Base-by-base conservation (phyloP, 2,113 vertebrate species). In the Vidua macroura region DNA sequence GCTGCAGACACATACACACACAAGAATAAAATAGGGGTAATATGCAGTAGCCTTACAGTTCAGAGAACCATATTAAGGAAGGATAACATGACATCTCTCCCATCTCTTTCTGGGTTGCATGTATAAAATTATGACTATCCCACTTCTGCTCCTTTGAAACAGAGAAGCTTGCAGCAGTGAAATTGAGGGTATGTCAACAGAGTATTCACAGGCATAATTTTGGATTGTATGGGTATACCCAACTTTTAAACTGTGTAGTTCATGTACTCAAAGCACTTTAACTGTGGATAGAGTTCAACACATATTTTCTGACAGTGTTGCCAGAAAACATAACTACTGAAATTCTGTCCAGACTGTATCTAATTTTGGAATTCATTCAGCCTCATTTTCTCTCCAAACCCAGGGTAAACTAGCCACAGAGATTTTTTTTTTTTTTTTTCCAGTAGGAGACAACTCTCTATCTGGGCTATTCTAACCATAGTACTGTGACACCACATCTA, bases 241-340 rank as follows among this genome's bases (percentile, higher is more conserved):
- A 83, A 31, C 41, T 88, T 91, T 35, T 15, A 69, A 88, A 90
- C 79, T 74, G 83, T n/a, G 37, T 62, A 59, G 44, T 56, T 89
- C 30, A 5, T 68, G 14, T 59, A 70, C 63, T 67, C 31, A 60
- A 82, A 92, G 62, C 53, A 76, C 25, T 79, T 60, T 39, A 59
- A 72, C 35, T 86, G 35, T 70, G 59, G 64, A 75, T 63, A 25
- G 56, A 86, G 39, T 74, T 43, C 83, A 93, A 60, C 6, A 27
- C 6, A 59, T 22, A 30, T 77, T 87, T 91, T 90, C 90, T 90
- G 59, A 51, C 33, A 59, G 16, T 6, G 14, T 24, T 85, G 35
- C 67, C 82, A 90, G 87, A 87, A 96, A 92, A 92, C 39, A 43
- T n/a, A 74, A 80, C 37, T 69, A 63, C 30, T 39, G 24, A 89